Evolutionary conservation across 1,140 invertebrate genomes (phyloP).

Genomic region (Hestina assimilis): DNA sequence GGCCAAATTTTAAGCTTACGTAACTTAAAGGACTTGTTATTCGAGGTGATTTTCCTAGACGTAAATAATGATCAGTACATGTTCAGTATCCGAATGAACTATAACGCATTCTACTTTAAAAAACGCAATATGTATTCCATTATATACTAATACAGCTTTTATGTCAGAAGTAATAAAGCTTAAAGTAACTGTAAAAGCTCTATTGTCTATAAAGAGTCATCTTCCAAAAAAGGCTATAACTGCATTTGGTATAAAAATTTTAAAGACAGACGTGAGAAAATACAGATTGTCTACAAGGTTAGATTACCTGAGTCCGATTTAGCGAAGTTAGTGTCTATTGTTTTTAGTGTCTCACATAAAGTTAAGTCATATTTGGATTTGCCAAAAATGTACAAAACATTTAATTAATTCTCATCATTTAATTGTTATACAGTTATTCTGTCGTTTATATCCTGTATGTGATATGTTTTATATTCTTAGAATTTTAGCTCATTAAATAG

Average conservation of each 20-base stretch:
- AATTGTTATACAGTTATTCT: no score
- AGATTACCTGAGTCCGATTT: slow-evolving; percentile 19
- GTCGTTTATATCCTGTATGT: no score
- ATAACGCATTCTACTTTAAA: no score
- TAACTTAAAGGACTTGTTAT: no score
- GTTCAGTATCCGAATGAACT: no score
- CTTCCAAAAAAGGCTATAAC: slow-evolving; percentile 35
- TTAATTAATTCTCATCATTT: no score
- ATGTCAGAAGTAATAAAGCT: neutral
- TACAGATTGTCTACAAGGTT: slow-evolving; percentile 34
- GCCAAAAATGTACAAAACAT: no score
- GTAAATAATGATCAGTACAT: no score
- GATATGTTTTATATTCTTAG: no score
- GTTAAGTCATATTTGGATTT: slow-evolving; percentile 7
- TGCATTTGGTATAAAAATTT: slow-evolving; percentile 19
- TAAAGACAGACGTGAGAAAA: slow-evolving; percentile 33
- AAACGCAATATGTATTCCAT: neutral
- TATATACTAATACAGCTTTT: neutral
- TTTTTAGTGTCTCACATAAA: slow-evolving; percentile 18
- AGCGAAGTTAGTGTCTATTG: slow-evolving; percentile 21
- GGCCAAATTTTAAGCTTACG: no score
- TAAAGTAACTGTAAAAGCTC: neutral
- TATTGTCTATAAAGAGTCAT: slow-evolving; percentile 16
- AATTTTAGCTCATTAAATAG: no score
- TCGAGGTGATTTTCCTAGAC: no score